phyloP scores from a whole-genome alignment of 1,140 invertebrate genomes.

The Rhizoglyphus robini region DNA sequence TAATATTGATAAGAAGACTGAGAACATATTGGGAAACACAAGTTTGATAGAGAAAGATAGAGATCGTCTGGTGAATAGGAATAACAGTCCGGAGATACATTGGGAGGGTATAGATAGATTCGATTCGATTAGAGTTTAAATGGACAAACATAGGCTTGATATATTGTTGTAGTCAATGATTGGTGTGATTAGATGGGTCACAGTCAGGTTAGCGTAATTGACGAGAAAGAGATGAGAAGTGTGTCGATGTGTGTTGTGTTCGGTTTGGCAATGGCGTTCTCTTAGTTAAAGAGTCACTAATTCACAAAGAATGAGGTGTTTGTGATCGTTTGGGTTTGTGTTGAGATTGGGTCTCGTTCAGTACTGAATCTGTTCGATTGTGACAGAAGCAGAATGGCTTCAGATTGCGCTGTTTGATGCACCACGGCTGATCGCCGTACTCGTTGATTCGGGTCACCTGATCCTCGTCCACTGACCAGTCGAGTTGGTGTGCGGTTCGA shows the following conservation, averaged over 20 bases:
- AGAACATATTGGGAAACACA: too few species aligned
- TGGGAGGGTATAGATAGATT: too few species aligned
- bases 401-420: neutral
- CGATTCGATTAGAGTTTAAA: too few species aligned
- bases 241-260: neutral
- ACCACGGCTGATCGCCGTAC: conserved; percentile 16
- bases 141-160: too few species aligned
- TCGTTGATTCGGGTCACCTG: conserved; percentile 18
- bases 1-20: too few species aligned
- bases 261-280: neutral
- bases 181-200: neutral
- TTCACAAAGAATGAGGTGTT: neutral
- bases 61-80: too few species aligned
- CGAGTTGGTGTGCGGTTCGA: neutral
- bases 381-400: conserved; percentile 16
- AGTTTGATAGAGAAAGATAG: too few species aligned
- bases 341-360: too few species aligned
- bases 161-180: too few species aligned
- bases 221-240: neutral
- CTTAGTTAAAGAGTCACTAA: neutral
- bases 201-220: neutral
- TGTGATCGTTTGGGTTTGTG: neutral
- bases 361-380: neutral
- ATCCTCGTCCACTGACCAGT: neutral
- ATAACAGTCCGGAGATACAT: too few species aligned